Conservation (phyloP, 1,140 invertebrate genomes). For the Asobara japonica region DNA sequence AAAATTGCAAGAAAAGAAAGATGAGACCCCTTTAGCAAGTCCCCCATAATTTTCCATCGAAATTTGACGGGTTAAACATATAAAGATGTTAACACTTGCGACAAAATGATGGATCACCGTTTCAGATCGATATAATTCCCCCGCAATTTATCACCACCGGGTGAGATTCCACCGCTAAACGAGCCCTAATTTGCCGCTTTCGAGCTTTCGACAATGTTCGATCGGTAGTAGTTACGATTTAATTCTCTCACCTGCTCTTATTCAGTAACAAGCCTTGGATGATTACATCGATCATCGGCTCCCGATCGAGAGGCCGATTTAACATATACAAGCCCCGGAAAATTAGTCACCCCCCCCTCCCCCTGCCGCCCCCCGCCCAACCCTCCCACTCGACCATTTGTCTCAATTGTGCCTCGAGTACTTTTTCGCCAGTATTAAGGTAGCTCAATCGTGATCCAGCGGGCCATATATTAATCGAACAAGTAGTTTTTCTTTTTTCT, state of each 20-base stretch:
- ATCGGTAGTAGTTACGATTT: slow-evolving; percentile 18
- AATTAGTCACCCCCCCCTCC: not conserved
- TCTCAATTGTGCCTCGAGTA: not conserved
- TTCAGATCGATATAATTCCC: slow-evolving; percentile 1
- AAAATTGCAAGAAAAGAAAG: not conserved
- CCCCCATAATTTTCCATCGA: not conserved
- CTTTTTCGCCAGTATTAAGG: not conserved
- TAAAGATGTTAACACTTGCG: not conserved
- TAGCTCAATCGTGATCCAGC: no score
- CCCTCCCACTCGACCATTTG: no score
- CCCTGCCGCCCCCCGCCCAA: no score
- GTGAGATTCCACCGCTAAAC: not conserved
- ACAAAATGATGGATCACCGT: not conserved
- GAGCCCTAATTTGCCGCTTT: slow-evolving; percentile 4
- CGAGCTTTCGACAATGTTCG: slow-evolving; percentile 15
- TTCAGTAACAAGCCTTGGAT: not conserved
- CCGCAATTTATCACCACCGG: not conserved
- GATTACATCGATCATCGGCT: not conserved
- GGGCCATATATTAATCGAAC: no score
- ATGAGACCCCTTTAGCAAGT: slow-evolving; percentile 5
- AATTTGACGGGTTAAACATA: not conserved
- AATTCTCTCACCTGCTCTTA: slow-evolving; percentile 19
- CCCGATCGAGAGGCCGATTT: slow-evolving; percentile 11
- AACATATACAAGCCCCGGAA: not conserved
- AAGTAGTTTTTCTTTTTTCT: not conserved